Evolutionary conservation across 1,140 invertebrate species (phyloP).

Genomic region (Arctopsyche grandis): DNA sequence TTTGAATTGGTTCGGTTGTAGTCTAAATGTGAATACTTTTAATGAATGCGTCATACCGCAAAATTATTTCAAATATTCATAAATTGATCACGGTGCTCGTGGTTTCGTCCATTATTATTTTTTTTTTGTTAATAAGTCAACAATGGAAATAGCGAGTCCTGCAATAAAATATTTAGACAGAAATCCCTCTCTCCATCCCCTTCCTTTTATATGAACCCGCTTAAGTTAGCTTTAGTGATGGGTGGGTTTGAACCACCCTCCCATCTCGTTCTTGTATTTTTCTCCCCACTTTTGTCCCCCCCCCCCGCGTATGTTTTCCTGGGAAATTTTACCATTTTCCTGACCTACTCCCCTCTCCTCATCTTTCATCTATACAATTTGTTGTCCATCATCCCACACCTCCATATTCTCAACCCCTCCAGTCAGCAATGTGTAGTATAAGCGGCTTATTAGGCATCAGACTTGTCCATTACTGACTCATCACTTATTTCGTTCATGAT

Average conservation of each 20-base stretch:
- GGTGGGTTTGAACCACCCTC: background rate
- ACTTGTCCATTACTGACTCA: constrained; percentile 3
- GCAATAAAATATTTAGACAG: constrained; percentile 20
- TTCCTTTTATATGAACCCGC: background rate
- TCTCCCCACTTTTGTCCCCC: no score
- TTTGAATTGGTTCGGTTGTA: no score
- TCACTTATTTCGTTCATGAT: constrained; percentile 12
- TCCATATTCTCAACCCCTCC: background rate
- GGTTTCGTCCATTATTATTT: background rate
- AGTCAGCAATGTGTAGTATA: background rate
- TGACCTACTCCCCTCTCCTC: no score
- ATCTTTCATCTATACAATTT: no score
- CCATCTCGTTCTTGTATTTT: no score
- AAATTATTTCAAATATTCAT: background rate
- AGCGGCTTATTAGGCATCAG: background rate
- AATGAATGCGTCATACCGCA: no score
- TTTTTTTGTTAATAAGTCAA: constrained; percentile 4
- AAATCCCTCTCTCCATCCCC: background rate
- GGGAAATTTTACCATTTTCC: no score
- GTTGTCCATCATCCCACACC: no score
- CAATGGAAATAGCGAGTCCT: background rate
- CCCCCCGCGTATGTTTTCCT: no score
- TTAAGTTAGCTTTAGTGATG: constrained; percentile 20
- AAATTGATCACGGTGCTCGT: background rate
- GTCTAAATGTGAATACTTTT: no score